These are phyloP conservation scores for Pseudochromis fuscus DNA, from an alignment of 2,797 vertebrate genomes.

Conservation along the genomic window DNA sequence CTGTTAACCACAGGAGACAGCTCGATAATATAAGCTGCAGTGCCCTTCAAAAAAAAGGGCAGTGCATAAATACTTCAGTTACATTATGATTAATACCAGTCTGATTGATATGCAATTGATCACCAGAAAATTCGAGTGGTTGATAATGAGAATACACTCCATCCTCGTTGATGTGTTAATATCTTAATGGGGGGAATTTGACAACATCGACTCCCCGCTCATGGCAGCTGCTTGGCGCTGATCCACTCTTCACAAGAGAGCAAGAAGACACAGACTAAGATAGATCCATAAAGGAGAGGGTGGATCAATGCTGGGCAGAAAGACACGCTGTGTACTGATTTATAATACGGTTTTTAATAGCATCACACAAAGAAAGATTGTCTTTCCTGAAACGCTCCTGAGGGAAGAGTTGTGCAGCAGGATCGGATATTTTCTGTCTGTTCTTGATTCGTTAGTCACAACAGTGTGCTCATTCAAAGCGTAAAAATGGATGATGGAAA, in stretches of 20 bases:
- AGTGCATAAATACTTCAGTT: slow-evolving; percentile 27
- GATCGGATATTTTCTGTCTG: slow-evolving; percentile 8
- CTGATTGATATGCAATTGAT: slow-evolving; percentile 44
- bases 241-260: slow-evolving; percentile 50
- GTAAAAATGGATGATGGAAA: slow-evolving; percentile 35
- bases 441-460: slow-evolving; percentile 36
- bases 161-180: slow-evolving; percentile 50
- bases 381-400: slow-evolving; percentile 16
- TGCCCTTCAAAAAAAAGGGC: slow-evolving; percentile 7
- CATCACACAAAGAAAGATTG: slow-evolving; percentile 37
- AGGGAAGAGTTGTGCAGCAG: slow-evolving; percentile 12
- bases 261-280: slow-evolving; percentile 26
- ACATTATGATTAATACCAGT: slow-evolving; percentile 14
- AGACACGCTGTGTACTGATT: slow-evolving; percentile 37
- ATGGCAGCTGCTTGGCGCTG: slow-evolving; percentile 34
- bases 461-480: slow-evolving; percentile 14
- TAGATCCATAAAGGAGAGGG: slow-evolving; percentile 31
- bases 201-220: slow-evolving; percentile 42
- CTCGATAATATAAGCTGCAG: slow-evolving; percentile 36
- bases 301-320: slow-evolving; percentile 51
- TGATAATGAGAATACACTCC: slow-evolving; percentile 40
- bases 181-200: slow-evolving; percentile 52
- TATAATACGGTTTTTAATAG: slow-evolving; percentile 47
- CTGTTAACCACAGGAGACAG: slow-evolving; percentile 38
- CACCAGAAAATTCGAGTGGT: slow-evolving; percentile 26